Conservation (phyloP, 2,113 vertebrate genomes). For the Jaculus jaculus region DNA sequence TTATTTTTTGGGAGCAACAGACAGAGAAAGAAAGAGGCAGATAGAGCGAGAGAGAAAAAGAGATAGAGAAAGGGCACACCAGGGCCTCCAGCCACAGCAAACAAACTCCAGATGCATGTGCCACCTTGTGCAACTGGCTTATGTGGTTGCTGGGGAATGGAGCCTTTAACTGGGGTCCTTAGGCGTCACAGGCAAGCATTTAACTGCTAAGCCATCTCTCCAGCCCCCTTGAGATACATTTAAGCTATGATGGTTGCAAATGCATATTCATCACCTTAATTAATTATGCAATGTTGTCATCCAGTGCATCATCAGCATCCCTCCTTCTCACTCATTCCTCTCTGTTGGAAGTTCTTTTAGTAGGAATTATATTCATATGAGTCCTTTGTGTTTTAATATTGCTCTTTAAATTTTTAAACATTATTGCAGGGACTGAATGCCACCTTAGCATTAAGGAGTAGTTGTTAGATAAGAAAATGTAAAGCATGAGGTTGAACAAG, state of each 20-base stretch:
- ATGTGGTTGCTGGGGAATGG: too few relatives aligned
- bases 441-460: constrained; percentile 8
- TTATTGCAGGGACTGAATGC: not conserved
- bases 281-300: not conserved
- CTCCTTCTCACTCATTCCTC: too few relatives aligned
- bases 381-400: constrained; percentile 10
- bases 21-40: too few relatives aligned
- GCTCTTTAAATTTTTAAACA: constrained; percentile 41
- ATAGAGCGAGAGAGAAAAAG: too few relatives aligned
- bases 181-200: too few relatives aligned
- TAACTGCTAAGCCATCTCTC: too few relatives aligned
- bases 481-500: not conserved
- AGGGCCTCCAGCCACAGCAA: too few relatives aligned
- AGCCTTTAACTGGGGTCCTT: too few relatives aligned
- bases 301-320: not conserved
- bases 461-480: not conserved
- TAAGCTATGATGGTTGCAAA: not conserved
- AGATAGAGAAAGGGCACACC: too few relatives aligned
- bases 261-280: not conserved
- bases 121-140: too few relatives aligned
- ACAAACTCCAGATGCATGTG: too few relatives aligned
- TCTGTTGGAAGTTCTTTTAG: not conserved
- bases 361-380: not conserved
- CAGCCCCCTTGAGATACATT: not conserved
- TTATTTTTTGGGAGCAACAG: too few relatives aligned